Evolutionary conservation across 2,888 invertebrate species (phyloP), one percentile per base, ranked within the genome.

Genomic region (Abscondita cerata): DNA sequence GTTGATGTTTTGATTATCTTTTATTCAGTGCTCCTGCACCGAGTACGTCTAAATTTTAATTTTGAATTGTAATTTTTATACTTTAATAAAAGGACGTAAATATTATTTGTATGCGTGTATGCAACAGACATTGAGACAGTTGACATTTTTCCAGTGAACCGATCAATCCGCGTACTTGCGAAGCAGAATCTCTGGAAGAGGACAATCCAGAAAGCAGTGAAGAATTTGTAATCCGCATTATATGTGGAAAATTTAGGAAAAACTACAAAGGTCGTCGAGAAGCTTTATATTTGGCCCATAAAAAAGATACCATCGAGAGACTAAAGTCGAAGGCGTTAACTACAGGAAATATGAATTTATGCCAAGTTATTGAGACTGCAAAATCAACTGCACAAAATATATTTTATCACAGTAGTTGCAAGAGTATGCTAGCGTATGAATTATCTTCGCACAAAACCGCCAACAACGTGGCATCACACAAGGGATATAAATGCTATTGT

Each of bases 201-300:
- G 25, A 20, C 11, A 12, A 25, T 25, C 13, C 31, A 31, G 12
- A 48, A 25, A 31, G 19, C 5, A 48, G 25, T 48, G 48, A 25
- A 48, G 25, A 20, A 8, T 31, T 48, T 18, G 18, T 11, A 48
- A 4, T 48, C 19, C 31, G 48, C 11, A 48, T 48, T 20, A 25
- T 48, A 48, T 48, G 48, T 25, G 11, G 5, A 12, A 48, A 19
- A 48, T 4, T 19, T 8, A 12, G 48, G 20, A 48, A 48, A 19
- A 20, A 2, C 19, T 12, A 31, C 25, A 48, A 25, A 2, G 31
- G 25, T 48, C 48, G 20, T 25, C 20, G 25, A 2, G 48, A 48
- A 48, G 19, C 12, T 5, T 19, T 48, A 18, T 31, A 48, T 20
- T 48, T 48, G 19, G 48, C 48, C 4, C 48, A 48, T 48, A 48